These are phyloP conservation scores for Spilarctia lutea DNA, from an alignment of 2,888 invertebrate genomes.

Conservation along the genomic window DNA sequence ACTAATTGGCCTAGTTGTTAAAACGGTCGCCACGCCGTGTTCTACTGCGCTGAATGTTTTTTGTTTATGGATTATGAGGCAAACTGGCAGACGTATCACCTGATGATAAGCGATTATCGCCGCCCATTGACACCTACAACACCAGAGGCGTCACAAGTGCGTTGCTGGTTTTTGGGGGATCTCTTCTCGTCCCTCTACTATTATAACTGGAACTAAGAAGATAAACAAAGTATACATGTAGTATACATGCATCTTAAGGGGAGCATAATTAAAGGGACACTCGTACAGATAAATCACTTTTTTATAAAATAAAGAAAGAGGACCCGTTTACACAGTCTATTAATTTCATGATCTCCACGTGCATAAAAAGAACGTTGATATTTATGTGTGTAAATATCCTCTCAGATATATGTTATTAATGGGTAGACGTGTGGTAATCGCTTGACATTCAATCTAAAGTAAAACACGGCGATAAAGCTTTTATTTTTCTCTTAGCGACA, in stretches of 20 bases:
- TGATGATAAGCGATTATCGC: no score
- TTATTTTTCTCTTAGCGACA: slow-evolving; percentile 30
- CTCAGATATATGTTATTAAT: neutral
- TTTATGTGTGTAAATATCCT: neutral
- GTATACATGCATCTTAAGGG: neutral
- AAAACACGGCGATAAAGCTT: slow-evolving; percentile 12
- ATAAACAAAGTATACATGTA: no score
- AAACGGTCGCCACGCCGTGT: no score
- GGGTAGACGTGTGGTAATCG: slow-evolving; percentile 26
- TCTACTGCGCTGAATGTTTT: no score
- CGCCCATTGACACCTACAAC: no score
- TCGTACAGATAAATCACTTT: neutral
- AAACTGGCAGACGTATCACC: no score
- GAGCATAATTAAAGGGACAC: neutral
- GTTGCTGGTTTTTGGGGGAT: no score
- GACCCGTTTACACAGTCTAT: neutral
- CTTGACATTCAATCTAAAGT: slow-evolving; percentile 42
- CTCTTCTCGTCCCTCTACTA: no score
- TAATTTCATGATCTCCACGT: neutral
- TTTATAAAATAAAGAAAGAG: neutral
- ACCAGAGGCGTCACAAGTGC: no score
- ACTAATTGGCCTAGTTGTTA: no score
- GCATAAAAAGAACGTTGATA: neutral
- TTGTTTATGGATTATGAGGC: no score
- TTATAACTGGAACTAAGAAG: no score